phyloP scores from a whole-genome alignment of 2,888 invertebrate genomes.

The Clivina fossor region DNA sequence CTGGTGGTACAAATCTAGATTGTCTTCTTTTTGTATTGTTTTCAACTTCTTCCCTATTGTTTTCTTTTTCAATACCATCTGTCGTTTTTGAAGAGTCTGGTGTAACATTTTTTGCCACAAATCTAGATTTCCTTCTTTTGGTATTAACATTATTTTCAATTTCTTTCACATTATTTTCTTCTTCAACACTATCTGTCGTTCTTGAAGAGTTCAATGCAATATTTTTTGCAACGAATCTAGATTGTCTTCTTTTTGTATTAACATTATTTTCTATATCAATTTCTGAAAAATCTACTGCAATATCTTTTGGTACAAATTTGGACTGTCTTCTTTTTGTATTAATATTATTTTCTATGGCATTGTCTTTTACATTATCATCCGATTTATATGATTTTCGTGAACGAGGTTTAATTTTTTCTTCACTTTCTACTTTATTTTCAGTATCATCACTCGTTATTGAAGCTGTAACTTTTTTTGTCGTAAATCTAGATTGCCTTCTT shows the following conservation, averaged over 20 bases:
- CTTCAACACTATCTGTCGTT: neutral
- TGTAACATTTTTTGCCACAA: neutral
- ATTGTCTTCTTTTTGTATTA: neutral
- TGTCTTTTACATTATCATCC: neutral
- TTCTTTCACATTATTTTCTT: neutral
- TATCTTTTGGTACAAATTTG: no score
- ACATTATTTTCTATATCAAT: neutral
- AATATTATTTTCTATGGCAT: constrained; percentile 1
- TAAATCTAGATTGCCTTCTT: neutral
- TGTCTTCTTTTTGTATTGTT: constrained; percentile 1
- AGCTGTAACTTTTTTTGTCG: neutral
- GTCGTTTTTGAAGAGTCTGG: no score
- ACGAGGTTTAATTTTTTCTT: constrained; percentile 1
- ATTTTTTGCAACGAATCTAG: neutral
- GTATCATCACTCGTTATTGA: no score
- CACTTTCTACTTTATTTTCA: neutral
- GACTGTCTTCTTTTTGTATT: neutral
- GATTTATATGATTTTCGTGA: neutral
- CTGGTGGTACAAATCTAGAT: constrained; percentile 1
- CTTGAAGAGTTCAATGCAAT: neutral
- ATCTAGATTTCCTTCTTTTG: neutral
- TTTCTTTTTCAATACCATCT: constrained; percentile 3
- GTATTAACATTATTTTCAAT: neutral
- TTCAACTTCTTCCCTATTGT: constrained; percentile 2
- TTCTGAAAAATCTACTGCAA: no score